Evolutionary conservation across 2,113 vertebrate genomes (phyloP).

Genomic region (Anguilla rostrata): DNA sequence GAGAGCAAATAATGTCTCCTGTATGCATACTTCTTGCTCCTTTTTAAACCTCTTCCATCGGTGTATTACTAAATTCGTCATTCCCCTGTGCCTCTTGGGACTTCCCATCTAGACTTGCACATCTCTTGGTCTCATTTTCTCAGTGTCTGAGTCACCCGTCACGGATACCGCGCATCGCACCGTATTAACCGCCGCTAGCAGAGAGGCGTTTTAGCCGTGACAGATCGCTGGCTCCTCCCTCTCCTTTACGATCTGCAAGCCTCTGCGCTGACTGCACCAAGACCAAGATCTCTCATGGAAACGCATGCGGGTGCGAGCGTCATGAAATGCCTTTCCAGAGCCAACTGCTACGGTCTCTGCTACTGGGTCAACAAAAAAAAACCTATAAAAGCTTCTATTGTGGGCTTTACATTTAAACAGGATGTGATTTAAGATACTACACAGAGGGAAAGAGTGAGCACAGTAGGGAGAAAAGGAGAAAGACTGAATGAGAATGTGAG

Average conservation of each 20-base stretch:
- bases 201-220: not conserved
- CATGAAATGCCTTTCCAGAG: not conserved
- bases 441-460: conserved; percentile 7
- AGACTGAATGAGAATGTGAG: not conserved
- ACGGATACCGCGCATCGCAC: not conserved
- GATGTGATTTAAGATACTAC: no score
- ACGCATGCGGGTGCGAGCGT: no score
- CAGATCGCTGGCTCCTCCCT: not conserved
- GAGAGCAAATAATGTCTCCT: not conserved
- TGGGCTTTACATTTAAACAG: no score
- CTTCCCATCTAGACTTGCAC: not conserved
- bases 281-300: not conserved
- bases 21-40: conserved; percentile 50
- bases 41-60: conserved; percentile 27
- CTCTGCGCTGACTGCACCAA: not conserved
- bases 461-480: conserved; percentile 14
- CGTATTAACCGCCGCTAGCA: not conserved
- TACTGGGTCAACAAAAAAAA: not conserved
- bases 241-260: not conserved
- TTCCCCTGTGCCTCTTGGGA: not conserved
- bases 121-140: not conserved
- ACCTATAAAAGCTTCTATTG: no score
- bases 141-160: not conserved
- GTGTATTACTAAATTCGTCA: not conserved
- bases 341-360: not conserved